Evolutionary conservation across 2,797 vertebrate genomes (phyloP).

Genomic region (Helarctos malayanus): DNA sequence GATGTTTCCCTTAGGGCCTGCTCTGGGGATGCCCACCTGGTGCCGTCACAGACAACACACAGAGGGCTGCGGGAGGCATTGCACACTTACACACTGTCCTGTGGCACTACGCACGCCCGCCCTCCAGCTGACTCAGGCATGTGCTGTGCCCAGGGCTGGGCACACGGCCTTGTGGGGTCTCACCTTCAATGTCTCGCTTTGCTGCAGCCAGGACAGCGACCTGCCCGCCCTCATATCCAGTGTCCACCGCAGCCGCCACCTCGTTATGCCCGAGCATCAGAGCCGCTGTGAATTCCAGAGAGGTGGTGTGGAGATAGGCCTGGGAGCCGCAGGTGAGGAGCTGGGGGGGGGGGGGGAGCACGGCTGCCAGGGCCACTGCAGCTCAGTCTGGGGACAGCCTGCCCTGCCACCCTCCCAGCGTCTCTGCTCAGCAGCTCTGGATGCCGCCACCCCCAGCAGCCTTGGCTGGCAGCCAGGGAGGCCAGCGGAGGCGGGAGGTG

Average conservation of each 20-base stretch:
- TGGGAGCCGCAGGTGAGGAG: constrained; percentile 95
- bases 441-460: background rate
- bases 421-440: constrained; percentile 36
- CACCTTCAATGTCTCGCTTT: constrained; percentile 78
- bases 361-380: background rate
- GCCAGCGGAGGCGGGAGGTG: constrained; percentile 52
- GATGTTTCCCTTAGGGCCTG: background rate
- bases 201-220: constrained; percentile 95
- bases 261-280: constrained; percentile 97
- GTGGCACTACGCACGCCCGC: background rate
- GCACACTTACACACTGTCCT: background rate
- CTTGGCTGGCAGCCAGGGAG: constrained; percentile 77
- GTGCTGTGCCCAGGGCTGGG: too few relatives aligned
- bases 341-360: background rate
- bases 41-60: too few relatives aligned
- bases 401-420: rapidly evolving
- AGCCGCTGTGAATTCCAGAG: constrained; percentile 94
- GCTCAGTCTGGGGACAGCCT: background rate
- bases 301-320: constrained; percentile 89
- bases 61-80: background rate
- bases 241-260: constrained; percentile 96
- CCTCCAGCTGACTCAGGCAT: background rate
- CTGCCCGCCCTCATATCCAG: constrained; percentile 98
- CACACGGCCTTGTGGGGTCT: background rate
- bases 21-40: background rate